Conservation (phyloP, 1,140 invertebrate species). For the Propsilocerus akamusi region DNA sequence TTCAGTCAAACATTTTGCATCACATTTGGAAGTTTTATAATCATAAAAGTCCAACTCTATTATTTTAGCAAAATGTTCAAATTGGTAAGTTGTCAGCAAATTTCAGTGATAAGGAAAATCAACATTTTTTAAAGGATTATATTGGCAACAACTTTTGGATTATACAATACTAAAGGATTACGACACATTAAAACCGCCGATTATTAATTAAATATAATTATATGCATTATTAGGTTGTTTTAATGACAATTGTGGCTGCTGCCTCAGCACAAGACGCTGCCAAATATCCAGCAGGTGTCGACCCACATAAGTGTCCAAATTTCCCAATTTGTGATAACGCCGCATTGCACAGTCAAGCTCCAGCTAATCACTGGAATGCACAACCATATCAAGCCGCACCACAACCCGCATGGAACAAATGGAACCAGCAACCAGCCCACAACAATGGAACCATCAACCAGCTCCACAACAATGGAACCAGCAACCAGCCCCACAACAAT, state of each 20-base stretch:
- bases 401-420: background rate
- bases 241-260: constrained; percentile 15
- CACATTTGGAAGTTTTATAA: constrained; percentile 1
- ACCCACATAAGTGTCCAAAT: constrained; percentile 22
- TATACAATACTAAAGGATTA: too few species aligned
- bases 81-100: background rate
- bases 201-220: too few species aligned
- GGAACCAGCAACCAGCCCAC: constrained; percentile 11
- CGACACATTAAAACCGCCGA: too few species aligned
- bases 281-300: constrained; percentile 22
- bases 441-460: background rate
- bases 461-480: background rate
- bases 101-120: too few species aligned
- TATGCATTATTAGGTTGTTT: constrained; percentile 5
- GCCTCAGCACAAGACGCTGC: constrained; percentile 21
- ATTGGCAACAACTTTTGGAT: background rate
- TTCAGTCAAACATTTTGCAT: background rate
- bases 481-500: background rate
- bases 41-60: background rate
- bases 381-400: constrained; percentile 8
- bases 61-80: background rate
- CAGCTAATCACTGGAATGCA: constrained; percentile 7
- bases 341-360: constrained; percentile 15
- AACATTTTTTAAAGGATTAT: background rate
- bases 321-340: constrained; percentile 26